Percentiles rank a stretch among this genome's conserved stretches.
These are phyloP conservation scores for Sphaeramia orbicularis DNA, from an alignment of 2,797 vertebrate genomes.

Conservation along the genomic window DNA sequence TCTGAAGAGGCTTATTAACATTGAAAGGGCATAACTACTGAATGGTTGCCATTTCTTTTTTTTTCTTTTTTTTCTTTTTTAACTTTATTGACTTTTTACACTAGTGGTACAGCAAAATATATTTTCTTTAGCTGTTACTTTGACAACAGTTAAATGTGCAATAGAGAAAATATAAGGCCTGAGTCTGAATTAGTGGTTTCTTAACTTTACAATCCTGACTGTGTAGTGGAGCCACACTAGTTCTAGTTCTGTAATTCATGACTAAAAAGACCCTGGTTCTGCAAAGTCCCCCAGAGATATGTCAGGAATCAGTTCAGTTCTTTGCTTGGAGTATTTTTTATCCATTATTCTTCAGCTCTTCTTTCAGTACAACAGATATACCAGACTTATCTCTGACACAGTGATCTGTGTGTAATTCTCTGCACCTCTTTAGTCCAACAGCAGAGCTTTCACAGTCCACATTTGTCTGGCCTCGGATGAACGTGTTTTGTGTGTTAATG, in stretches of 20 bases:
- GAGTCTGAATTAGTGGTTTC: slow-evolving; percentile 99
- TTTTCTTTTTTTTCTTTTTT: slow-evolving; percentile 85
- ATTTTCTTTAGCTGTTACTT: slow-evolving; percentile 98
- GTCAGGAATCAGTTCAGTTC: slow-evolving; percentile 73
- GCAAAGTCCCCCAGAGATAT: slow-evolving; percentile 62
- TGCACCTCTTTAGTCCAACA: slow-evolving; percentile 75
- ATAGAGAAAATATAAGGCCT: slow-evolving; percentile 99
- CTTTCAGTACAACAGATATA: slow-evolving; percentile 70
- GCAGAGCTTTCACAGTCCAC: slow-evolving; percentile 75
- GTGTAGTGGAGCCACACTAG: slow-evolving; percentile 72
- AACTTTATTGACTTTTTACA: slow-evolving; percentile 87
- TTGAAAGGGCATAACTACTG: slow-evolving; percentile 80
- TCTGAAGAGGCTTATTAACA: slow-evolving; percentile 89
- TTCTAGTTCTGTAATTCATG: slow-evolving; percentile 74
- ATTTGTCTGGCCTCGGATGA: slow-evolving; percentile 67
- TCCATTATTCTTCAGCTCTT: slow-evolving; percentile 62
- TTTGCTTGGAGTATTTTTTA: slow-evolving; percentile 64
- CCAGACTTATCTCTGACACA: slow-evolving; percentile 63
- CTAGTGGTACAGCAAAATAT: slow-evolving; percentile 99
- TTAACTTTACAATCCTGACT: slow-evolving; percentile 78
- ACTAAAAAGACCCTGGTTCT: slow-evolving; percentile 77
- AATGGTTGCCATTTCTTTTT: slow-evolving; percentile 81
- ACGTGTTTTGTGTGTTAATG: slow-evolving; percentile 75
- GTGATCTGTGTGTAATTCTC: slow-evolving; percentile 67
- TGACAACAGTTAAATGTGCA: slow-evolving; percentile 99